Evolutionary conservation across 2,797 vertebrate species (phyloP).

Genomic region (Momotus momota): DNA sequence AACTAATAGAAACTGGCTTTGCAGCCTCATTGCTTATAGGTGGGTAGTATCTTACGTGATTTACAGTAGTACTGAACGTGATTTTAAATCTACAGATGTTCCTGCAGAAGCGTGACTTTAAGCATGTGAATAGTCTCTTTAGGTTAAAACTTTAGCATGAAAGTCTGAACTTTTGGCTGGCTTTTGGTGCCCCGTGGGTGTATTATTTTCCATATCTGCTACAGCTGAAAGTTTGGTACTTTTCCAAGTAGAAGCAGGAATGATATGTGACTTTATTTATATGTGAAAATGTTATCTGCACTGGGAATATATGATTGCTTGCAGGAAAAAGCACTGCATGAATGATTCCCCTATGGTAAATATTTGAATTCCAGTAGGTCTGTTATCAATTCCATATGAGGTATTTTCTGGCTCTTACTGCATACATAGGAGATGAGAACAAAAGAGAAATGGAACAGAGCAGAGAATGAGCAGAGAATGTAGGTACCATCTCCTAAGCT

Average conservation of each 20-base stretch:
- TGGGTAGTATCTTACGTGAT: background rate
- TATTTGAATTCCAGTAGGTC: slow-evolving; percentile 13
- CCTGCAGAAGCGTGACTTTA: background rate
- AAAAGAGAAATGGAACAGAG: background rate
- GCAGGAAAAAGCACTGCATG: slow-evolving; percentile 12
- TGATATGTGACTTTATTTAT: background rate
- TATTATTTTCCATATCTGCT: background rate
- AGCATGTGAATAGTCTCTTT: background rate
- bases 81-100: background rate
- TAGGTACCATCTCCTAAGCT: background rate
- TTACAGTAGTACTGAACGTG: background rate
- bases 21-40: background rate
- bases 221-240: background rate
- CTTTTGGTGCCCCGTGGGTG: background rate
- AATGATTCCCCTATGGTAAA: slow-evolving; percentile 2
- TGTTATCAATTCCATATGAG: slow-evolving; percentile 30
- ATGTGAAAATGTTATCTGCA: background rate
- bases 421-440: background rate
- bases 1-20: slow-evolving; percentile 36
- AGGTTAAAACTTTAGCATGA: background rate
- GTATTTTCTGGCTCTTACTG: background rate
- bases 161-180: background rate
- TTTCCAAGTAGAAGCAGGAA: background rate
- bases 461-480: background rate
- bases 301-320: background rate